Conservation (phyloP, 1,140 invertebrate genomes). For the Acromyrmex charruanus region DNA sequence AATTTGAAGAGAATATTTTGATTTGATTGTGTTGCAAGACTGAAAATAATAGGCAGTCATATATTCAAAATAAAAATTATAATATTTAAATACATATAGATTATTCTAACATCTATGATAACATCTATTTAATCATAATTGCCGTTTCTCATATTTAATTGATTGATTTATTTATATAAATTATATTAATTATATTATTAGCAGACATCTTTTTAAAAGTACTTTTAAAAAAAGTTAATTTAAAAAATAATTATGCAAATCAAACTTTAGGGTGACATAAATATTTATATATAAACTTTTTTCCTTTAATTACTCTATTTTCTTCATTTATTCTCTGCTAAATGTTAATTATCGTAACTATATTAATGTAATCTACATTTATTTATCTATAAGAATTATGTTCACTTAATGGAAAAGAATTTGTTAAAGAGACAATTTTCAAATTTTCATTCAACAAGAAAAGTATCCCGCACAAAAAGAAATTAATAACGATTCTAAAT, state of each 20-base stretch:
- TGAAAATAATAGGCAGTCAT: no score
- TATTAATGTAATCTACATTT: neutral
- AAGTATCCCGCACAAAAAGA: neutral
- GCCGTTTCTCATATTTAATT: no score
- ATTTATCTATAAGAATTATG: neutral
- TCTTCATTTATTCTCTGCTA: neutral
- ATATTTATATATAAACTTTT: neutral
- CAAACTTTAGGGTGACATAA: neutral
- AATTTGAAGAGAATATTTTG: no score
- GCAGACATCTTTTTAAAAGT: neutral
- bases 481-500: slow-evolving; percentile 38
- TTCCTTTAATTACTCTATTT: neutral
- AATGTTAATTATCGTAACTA: slow-evolving; percentile 1
- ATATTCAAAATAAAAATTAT: no score
- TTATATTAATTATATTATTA: neutral
- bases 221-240: neutral
- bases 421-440: neutral
- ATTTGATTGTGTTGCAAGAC: no score
- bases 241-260: neutral
- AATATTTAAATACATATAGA: no score
- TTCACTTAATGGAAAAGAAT: neutral
- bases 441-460: neutral
- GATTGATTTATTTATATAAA: neutral
- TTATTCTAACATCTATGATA: no score
- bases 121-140: no score